A percentile compares a stretch with the other conserved stretches of the same genome.
These are phyloP conservation scores for Euura lappo DNA, from an alignment of 1,140 invertebrate species.

Conservation along the genomic window DNA sequence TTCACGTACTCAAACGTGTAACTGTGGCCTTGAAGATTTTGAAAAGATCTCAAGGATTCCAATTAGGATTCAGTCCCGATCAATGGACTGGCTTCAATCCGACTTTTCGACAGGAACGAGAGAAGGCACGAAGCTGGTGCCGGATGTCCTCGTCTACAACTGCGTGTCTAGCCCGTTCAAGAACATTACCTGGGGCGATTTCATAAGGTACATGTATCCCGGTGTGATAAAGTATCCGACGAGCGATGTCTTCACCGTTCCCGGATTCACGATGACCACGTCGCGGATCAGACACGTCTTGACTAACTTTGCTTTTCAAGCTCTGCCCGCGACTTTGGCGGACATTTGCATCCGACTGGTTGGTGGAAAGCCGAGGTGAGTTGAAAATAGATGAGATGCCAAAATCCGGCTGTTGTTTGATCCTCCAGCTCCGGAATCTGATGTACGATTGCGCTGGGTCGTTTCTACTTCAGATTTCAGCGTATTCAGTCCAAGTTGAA, in stretches of 20 bases:
- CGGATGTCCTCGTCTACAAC: slow-evolving; percentile 63
- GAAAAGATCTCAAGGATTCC: too few species aligned
- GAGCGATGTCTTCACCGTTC: slow-evolving; percentile 80
- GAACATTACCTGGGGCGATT: slow-evolving; percentile 76
- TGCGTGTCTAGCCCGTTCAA: slow-evolving; percentile 67
- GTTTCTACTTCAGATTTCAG: slow-evolving; percentile 37
- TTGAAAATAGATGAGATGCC: background rate
- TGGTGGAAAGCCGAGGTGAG: background rate
- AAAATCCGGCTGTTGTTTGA: too few species aligned
- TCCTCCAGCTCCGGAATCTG: too few species aligned
- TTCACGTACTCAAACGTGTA: too few species aligned
- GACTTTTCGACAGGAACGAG: background rate
- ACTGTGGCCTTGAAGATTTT: too few species aligned
- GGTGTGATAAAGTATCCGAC: slow-evolving; percentile 73
- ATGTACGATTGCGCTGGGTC: too few species aligned
- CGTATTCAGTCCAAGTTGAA: slow-evolving; percentile 61
- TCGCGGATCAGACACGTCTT: background rate
- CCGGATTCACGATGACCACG: slow-evolving; percentile 51
- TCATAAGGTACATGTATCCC: slow-evolving; percentile 70
- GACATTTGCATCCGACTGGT: background rate
- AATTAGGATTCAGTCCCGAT: too few species aligned
- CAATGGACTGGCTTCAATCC: too few species aligned
- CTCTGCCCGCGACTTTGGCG: background rate
- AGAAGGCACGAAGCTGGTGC: slow-evolving; percentile 40
- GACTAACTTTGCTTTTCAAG: background rate